A percentile compares a stretch with the other conserved stretches of the same genome.
phyloP scores from a whole-genome alignment of 2,113 vertebrate genomes.

The Cephalophus harveyi region DNA sequence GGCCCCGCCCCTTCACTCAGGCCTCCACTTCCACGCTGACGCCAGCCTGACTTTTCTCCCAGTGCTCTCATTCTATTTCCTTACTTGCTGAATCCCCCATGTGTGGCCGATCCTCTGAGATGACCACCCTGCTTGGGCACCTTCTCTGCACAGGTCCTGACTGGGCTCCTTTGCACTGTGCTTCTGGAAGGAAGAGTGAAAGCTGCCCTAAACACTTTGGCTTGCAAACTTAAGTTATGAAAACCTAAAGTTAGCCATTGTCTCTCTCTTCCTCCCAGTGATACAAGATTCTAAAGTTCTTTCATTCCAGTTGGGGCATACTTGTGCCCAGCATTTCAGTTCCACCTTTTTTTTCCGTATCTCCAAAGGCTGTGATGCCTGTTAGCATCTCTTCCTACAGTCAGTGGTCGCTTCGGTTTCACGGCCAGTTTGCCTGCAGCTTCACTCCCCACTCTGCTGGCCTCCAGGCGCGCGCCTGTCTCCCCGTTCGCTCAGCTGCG shows the following conservation, averaged over 20 bases:
- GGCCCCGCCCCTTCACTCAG: not conserved
- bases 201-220: no score
- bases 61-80: no score
- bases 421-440: accelerated
- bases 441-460: accelerated
- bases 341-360: accelerated
- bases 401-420: not conserved
- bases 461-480: no score
- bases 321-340: not conserved
- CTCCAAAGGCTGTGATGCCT: not conserved
- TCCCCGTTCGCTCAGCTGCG: accelerated
- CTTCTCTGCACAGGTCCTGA: not conserved
- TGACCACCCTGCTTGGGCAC: not conserved
- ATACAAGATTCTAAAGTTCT: not conserved
- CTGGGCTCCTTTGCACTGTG: no score
- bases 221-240: no score
- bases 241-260: not conserved
- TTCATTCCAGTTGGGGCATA: not conserved
- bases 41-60: no score
- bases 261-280: not conserved
- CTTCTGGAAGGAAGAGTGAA: not conserved
- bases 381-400: not conserved
- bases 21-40: accelerated
- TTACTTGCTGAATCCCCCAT: not conserved
- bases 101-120: not conserved